These are phyloP conservation scores for Eurois occulta DNA, from an alignment of 2,888 invertebrate genomes.

Conservation along the genomic window DNA sequence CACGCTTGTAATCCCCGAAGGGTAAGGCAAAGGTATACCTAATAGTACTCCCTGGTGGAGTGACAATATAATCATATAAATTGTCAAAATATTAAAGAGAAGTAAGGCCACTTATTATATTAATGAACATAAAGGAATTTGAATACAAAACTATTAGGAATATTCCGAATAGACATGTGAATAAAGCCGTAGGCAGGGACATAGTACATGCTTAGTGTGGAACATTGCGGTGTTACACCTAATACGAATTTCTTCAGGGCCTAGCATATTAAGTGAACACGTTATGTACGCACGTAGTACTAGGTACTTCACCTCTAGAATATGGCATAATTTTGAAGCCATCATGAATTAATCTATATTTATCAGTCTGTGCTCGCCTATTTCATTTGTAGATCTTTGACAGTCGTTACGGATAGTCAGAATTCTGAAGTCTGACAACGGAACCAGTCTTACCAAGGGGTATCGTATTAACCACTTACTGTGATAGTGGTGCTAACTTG, in stretches of 20 bases:
- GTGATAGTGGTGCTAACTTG: too few relatives aligned
- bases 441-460: background rate
- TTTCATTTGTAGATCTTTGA: background rate
- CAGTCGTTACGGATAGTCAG: background rate
- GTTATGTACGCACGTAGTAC: background rate
- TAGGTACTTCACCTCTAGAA: background rate
- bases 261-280: background rate
- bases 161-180: background rate
- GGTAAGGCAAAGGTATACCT: too few relatives aligned
- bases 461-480: too few relatives aligned
- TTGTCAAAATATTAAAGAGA: too few relatives aligned
- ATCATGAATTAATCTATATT: background rate
- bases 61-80: too few relatives aligned
- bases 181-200: background rate
- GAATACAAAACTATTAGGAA: background rate
- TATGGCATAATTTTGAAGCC: background rate
- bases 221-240: background rate
- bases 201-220: background rate
- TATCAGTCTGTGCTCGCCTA: background rate
- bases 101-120: too few relatives aligned
- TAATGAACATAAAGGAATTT: slow-evolving; percentile 3
- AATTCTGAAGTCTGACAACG: background rate
- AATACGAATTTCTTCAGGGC: background rate
- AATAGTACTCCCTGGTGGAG: too few relatives aligned
- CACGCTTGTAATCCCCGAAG: too few relatives aligned